Evolutionary conservation across 2,797 vertebrate genomes (phyloP).

Genomic region (Florisuga fusca): DNA sequence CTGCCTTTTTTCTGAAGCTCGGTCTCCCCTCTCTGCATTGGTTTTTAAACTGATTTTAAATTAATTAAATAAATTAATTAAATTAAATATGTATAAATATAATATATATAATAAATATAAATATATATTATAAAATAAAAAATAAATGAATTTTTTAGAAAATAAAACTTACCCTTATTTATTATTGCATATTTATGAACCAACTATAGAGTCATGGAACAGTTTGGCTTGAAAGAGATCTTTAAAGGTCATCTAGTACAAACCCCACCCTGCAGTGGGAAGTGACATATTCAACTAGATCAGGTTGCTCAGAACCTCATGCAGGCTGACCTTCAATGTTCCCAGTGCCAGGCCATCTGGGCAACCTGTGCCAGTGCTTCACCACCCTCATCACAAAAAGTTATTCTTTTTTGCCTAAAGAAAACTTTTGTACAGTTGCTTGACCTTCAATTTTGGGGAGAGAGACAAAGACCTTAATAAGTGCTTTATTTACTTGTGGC

Average conservation of each 20-base stretch:
- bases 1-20: no score
- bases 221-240: background rate
- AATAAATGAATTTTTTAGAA: background rate
- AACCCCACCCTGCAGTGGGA: accelerated
- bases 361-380: background rate
- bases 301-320: accelerated
- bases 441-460: background rate
- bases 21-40: no score
- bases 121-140: no score
- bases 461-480: background rate
- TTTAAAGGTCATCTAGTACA: background rate
- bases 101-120: no score
- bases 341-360: no score
- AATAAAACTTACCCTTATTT: background rate
- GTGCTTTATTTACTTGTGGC: background rate
- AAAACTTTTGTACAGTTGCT: background rate
- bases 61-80: no score
- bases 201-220: background rate
- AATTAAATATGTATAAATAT: no score
- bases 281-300: background rate
- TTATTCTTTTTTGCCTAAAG: background rate
- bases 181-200: background rate
- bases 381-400: background rate
- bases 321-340: background rate
- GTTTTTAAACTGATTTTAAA: no score